A percentile compares a stretch with the other conserved stretches of the same genome.
Evolutionary conservation across 2,113 vertebrate species (phyloP).

Genomic region (Eudyptes chrysolophus): DNA sequence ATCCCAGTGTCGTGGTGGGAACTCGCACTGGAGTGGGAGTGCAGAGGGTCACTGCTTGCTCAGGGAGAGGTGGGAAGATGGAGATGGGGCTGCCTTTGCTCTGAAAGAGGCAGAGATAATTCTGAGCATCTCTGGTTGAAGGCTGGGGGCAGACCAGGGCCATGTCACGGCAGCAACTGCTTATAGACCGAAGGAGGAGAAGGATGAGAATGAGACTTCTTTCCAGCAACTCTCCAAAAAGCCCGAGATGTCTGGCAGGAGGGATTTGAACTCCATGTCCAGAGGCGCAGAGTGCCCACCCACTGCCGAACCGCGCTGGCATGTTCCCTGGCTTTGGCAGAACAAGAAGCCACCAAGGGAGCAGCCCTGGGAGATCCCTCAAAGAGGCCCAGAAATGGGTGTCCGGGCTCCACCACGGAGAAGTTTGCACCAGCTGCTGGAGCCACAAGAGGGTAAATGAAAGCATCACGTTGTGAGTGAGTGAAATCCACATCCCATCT

Average conservation of each 20-base stretch:
- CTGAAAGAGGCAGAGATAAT: not conserved
- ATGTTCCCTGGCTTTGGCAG: not conserved
- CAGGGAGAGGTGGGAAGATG: not conserved
- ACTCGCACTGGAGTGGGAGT: fast-evolving
- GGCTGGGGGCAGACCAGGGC: not conserved
- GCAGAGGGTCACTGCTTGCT: not conserved
- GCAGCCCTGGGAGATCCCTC: not conserved
- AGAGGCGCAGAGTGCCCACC: not conserved
- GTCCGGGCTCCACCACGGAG: not conserved
- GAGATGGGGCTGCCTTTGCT: not conserved
- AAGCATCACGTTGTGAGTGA: no score
- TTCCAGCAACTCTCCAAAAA: not conserved
- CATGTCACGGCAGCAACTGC: not conserved
- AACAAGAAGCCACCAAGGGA: not conserved
- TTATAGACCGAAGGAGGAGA: not conserved
- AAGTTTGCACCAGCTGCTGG: not conserved
- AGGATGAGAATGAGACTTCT: not conserved
- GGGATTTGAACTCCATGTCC: not conserved
- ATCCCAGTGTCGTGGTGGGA: not conserved
- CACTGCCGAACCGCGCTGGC: fast-evolving
- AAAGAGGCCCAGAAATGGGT: not conserved
- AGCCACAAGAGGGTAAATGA: not conserved
- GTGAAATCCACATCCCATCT: not conserved
- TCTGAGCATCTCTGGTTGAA: not conserved
- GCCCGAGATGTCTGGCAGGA: not conserved